These are phyloP conservation scores for Okamejei kenojei DNA, from an alignment of 2,797 vertebrate species.

Conservation along the genomic window DNA sequence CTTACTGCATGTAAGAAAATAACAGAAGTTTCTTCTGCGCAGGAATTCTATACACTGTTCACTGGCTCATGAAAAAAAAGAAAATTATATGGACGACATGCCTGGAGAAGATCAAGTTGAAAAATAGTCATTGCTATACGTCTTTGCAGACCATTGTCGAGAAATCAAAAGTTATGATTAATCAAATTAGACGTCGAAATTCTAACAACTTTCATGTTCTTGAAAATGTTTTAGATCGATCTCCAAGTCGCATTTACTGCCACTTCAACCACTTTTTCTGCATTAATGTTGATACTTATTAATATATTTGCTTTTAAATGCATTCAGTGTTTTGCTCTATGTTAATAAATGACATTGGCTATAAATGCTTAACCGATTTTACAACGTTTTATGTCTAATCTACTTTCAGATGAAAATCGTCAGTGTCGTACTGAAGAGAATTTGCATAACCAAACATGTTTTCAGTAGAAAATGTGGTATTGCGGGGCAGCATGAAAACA, in stretches of 20 bases:
- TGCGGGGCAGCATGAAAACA: not conserved
- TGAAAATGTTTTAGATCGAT: conserved; percentile 7
- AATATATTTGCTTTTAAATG: not conserved
- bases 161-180: not conserved
- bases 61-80: not conserved
- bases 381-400: not conserved
- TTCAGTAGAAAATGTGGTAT: not conserved
- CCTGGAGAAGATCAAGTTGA: no score
- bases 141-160: no score
- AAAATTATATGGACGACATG: not conserved
- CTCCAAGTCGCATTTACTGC: not conserved
- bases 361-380: not conserved
- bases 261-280: not conserved
- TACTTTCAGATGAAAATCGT: not conserved
- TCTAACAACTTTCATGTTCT: not conserved
- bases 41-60: not conserved
- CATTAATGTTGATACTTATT: not conserved
- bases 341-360: not conserved
- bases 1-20: not conserved
- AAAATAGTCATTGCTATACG: no score
- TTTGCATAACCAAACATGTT: not conserved
- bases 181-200: not conserved
- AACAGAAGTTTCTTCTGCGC: not conserved
- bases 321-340: not conserved
- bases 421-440: not conserved